These are phyloP conservation scores for Apocrypta bakeri DNA, from an alignment of 1,140 invertebrate genomes.

Conservation along the genomic window DNA sequence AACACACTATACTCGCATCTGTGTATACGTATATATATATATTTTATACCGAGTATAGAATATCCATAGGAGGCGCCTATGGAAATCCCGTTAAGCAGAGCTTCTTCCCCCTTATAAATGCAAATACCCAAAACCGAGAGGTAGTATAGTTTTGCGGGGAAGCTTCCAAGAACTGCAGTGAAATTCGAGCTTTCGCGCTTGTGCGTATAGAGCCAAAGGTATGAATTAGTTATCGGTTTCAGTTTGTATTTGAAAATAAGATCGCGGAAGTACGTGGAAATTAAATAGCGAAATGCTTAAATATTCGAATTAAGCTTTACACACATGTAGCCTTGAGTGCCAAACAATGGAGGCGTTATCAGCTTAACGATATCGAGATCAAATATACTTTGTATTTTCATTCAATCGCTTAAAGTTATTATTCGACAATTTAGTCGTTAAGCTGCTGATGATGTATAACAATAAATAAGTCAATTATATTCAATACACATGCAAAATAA, in stretches of 20 bases:
- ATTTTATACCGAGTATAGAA: too few relatives aligned
- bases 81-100: conserved; percentile 40
- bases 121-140: conserved; percentile 14
- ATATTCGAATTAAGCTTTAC: background rate
- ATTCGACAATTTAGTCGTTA: too few relatives aligned
- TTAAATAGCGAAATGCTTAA: background rate
- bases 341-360: too few relatives aligned
- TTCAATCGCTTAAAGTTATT: too few relatives aligned
- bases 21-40: background rate
- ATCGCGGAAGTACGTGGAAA: background rate
- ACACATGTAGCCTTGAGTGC: background rate
- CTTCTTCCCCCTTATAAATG: conserved; percentile 35
- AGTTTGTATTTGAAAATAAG: conserved; percentile 18
- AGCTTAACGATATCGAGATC: too few relatives aligned
- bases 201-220: background rate
- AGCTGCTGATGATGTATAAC: too few relatives aligned
- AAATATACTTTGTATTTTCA: too few relatives aligned
- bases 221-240: conserved; percentile 22
- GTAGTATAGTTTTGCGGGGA: background rate
- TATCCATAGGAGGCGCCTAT: background rate
- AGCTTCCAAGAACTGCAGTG: background rate
- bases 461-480: too few relatives aligned
- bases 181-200: background rate
- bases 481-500: too few relatives aligned
- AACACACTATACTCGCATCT: too few relatives aligned